Percentiles rank a stretch among this genome's conserved stretches.
phyloP scores from a whole-genome alignment of 1,140 invertebrate species.

The Drosophila malerkotliana region DNA sequence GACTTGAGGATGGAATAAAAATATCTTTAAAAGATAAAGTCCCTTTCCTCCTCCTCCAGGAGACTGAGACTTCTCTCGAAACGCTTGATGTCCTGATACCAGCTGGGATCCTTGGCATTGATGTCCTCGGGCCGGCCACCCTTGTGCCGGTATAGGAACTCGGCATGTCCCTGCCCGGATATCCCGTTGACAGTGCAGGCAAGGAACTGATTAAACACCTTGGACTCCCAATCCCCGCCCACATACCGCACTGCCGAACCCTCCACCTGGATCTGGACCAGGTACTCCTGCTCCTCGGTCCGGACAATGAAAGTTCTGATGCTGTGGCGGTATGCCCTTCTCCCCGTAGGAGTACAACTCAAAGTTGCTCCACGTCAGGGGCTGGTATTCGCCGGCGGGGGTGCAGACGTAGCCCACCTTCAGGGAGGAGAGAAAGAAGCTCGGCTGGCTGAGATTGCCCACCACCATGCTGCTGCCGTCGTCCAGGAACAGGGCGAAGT shows the following conservation, averaged over 20 bases:
- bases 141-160: conserved; percentile 70
- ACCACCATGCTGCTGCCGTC: conserved; percentile 78
- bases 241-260: conserved; percentile 62
- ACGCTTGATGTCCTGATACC: conserved; percentile 73
- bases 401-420: conserved; percentile 75
- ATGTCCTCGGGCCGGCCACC: conserved; percentile 60
- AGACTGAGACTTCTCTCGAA: conserved; percentile 67
- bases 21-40: conserved; percentile 60
- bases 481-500: conserved; percentile 73
- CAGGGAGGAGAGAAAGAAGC: conserved; percentile 76
- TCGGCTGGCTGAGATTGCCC: conserved; percentile 77
- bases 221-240: conserved; percentile 78
- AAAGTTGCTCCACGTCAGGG: conserved; percentile 73
- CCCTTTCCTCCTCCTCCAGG: conserved; percentile 45
- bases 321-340: conserved; percentile 69
- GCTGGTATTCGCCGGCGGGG: conserved; percentile 53
- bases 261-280: conserved; percentile 70
- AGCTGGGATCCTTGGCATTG: conserved; percentile 59
- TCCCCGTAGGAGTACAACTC: conserved; percentile 78
- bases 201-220: conserved; percentile 80
- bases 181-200: conserved; percentile 75
- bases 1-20: background rate
- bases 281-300: conserved; percentile 57
- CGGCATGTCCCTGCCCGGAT: conserved; percentile 69
- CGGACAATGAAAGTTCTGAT: conserved; percentile 77